A percentile compares a stretch with the other conserved stretches of the same genome.
phyloP scores from a whole-genome alignment of 2,888 invertebrate genomes.

The Archips crataeganus region DNA sequence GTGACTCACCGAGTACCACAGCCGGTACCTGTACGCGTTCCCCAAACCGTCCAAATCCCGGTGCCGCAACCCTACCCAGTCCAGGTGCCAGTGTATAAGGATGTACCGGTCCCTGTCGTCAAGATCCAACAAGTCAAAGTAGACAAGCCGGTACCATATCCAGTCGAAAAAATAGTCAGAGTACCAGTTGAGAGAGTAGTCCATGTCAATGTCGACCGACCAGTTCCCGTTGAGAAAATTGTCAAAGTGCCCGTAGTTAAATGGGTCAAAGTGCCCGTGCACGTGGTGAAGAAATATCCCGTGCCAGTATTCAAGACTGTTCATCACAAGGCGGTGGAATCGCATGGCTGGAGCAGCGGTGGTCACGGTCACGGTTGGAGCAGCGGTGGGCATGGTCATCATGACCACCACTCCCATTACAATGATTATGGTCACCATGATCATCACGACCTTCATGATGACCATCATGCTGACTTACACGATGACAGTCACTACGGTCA shows the following conservation, averaged over 20 bases:
- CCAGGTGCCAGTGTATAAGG: conserved; percentile 81
- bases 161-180: conserved; percentile 86
- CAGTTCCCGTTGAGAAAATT: conserved; percentile 81
- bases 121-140: conserved; percentile 84
- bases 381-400: background rate
- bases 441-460: conserved; percentile 23
- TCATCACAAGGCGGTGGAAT: conserved; percentile 67
- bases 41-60: conserved; percentile 82
- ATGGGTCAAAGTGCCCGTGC: conserved; percentile 77
- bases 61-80: conserved; percentile 87
- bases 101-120: conserved; percentile 84
- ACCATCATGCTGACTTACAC: conserved; percentile 15
- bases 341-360: conserved; percentile 53
- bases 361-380: conserved; percentile 47
- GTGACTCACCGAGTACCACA: conserved; percentile 85
- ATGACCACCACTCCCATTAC: conserved; percentile 14
- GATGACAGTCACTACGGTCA: conserved; percentile 40
- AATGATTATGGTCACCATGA: conserved; percentile 16
- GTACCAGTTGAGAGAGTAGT: conserved; percentile 86
- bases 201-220: conserved; percentile 83
- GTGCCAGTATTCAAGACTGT: conserved; percentile 78
- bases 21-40: conserved; percentile 82
- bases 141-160: conserved; percentile 86
- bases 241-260: conserved; percentile 85
- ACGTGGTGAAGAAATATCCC: conserved; percentile 74